Evolutionary conservation across 1,140 invertebrate species (phyloP), one percentile per base, ranked within the genome.

Genomic region (Diorhabda elongata): DNA sequence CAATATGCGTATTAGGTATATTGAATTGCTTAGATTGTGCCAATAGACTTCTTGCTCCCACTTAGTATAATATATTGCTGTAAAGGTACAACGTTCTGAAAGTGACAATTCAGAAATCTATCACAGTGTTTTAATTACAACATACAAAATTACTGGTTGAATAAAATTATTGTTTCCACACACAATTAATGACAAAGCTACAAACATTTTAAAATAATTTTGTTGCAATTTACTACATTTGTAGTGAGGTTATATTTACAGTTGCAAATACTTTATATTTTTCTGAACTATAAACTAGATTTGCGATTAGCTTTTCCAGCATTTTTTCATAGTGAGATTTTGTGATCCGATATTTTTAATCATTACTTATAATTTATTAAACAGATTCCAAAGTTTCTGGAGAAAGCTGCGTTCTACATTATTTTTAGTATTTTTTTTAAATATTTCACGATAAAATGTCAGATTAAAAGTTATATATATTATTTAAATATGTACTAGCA

Each of bases 21-120:
- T 71, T 6, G 72, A 72, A 77, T 76, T 77, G 76, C 75, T 77
- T 74, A 61, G 52, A 75, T 77, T 77, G 76, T 77, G 76, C 76
- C 70, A 68, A 69, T 72, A 72, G 67, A 75, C 68, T 65, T 70
- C 68, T 77, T 77, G 76, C 74, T 77, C 76, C 76, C 76, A 74
- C 68, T 26, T 26, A 26, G 26, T 26, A 26, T 72, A 74, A 67
- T 58, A 73, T 75, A 75, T 75, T 75, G 73, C 73, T 75, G 67
- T 71, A 66, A 59, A 72, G 7, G 66, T 67, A 61, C 66, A 61
- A 41, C 43, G 52, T 72, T 61, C 60, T 71, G 67, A 69, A 26
- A 69, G 60, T 71, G 44, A 62, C 47, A 8, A 7, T 45, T 44
- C 57, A 67, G 66, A 67, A 66, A 59, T 62, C 66, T 74, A 74